Percentiles rank a stretch among this genome's conserved stretches.
Evolutionary conservation across 2,113 vertebrate species (phyloP).

Genomic region (Nerophis ophidion): DNA sequence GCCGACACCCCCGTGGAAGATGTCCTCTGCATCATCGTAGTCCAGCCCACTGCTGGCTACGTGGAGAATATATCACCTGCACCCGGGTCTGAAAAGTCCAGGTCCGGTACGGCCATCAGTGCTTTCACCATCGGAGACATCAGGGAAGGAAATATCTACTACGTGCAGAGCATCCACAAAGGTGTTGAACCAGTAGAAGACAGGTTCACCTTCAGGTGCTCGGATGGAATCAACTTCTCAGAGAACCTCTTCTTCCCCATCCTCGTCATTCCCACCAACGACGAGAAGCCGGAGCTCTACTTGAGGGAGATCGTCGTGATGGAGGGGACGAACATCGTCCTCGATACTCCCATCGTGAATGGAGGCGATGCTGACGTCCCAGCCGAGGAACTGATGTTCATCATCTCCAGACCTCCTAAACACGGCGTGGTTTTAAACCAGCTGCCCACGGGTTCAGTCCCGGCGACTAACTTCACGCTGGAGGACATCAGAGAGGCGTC

Average conservation of each 20-base stretch:
- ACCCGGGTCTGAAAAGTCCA: constrained; percentile 93
- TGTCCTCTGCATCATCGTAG: constrained; percentile 86
- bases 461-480: constrained; percentile 82
- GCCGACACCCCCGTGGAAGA: constrained; percentile 81
- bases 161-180: constrained; percentile 89
- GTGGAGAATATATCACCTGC: constrained; percentile 92
- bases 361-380: constrained; percentile 84
- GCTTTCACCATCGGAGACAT: constrained; percentile 88
- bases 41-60: constrained; percentile 84
- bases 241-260: constrained; percentile 82
- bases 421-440: constrained; percentile 86
- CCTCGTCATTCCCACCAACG: constrained; percentile 80
- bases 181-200: constrained; percentile 89
- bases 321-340: constrained; percentile 90
- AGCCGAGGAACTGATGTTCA: constrained; percentile 75
- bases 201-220: constrained; percentile 85
- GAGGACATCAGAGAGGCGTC: constrained; percentile 86
- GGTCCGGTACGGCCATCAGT: constrained; percentile 83
- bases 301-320: constrained; percentile 85
- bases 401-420: constrained; percentile 77
- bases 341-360: constrained; percentile 82
- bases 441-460: constrained; percentile 76
- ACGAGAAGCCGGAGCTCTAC: constrained; percentile 89
- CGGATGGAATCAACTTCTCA: constrained; percentile 91
- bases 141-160: constrained; percentile 79